Evolutionary conservation across 2,888 invertebrate species (phyloP), one percentile per base, ranked within the genome.

Genomic region (Polia nebulosa): DNA sequence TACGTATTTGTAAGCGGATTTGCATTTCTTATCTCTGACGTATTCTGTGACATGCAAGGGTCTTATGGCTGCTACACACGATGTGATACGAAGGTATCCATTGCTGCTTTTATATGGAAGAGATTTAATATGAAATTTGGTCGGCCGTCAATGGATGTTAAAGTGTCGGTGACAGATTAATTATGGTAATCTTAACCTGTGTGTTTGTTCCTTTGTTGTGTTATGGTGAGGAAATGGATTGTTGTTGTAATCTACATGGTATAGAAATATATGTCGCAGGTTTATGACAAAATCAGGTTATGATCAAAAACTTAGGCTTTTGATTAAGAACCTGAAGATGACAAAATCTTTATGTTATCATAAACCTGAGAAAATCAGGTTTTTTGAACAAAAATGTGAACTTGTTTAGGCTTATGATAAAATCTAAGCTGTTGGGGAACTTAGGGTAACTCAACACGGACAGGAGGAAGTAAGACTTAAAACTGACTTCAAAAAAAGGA

Each of bases 11-110:
- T 87, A 83, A 85, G 86, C 79, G 85, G 88, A 87, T 89, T 90
- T 88, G 85, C 87, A 88, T 90, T 89, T 84, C 89, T 90, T 88
- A 89, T 87, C 87, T 82, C 20, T 67, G 77, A 81, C 81, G 83
- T 84, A 80, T 85, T 80, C 78, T 74, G 79, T 85, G 84, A 87
- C 83, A 76, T 84, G 80, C 80, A 77, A 69, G 75, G 78, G 80
- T 78, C 64, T 80, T 79, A 72, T n/a, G 22, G 29, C 49, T 29
- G 66, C 39, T 57, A 69, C 56, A 60, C 74, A 74, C 64, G 61
- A 59, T 8, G 25, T 56, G 41, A 52, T 55, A 51, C 56, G 22
- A 47, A 25, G 13, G 17, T 13, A n/a, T 47, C n/a, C 60, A 61
- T 60, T 41, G 45, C 71, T 29, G 56, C 0, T 13, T 70, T 53